Evolutionary conservation across 2,888 invertebrate species (phyloP), one percentile per base, ranked within the genome.

Genomic region (Brachynemurus nebulosus): DNA sequence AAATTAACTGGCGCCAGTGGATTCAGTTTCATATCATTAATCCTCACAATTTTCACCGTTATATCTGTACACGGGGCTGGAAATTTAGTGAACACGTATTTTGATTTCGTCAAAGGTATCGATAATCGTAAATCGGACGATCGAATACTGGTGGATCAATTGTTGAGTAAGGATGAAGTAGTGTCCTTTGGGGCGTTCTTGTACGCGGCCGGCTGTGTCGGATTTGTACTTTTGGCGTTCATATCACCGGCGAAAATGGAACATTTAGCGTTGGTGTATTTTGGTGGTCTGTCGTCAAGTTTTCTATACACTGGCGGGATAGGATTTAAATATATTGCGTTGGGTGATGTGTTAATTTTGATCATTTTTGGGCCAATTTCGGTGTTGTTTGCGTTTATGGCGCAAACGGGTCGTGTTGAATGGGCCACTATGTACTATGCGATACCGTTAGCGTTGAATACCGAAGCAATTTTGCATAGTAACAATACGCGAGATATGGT

Each of bases 281-380:
- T 95, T 67, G 93, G 95, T 45, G 95, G 95, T 2, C 64, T 95
- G 44, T 93, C 92, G 19, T 89, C 91, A 43, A 92, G 92, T 51
- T 95, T 95, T 65, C 70, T 95, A n/a, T 95, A 95, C 58, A 95
- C 95, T 1, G 95, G 95, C 45, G 95, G 95, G 39, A 86, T 93
- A 54, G 95, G 93, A 47, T 74, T 95, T 45, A 95, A 95, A 63
- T 95, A 95, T 59, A 91, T 95, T 55, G 95, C 92, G 3, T 68
- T 95, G 38, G 95, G 95, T 42, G 95, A 95, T 66, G 80, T 95
- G 42, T 69, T 93, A 51, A 85, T 95, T 55, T 74, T 95, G 57
- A 78, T 93, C 47, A 84, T 91, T 58, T 95, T 95, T 66, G 95
- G 95, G 2, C 95, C 95, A 5, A 80, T 95, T 17, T 86, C 90